Conservation (phyloP, 2,888 invertebrate species). For the Nipponacmea schrenckii region DNA sequence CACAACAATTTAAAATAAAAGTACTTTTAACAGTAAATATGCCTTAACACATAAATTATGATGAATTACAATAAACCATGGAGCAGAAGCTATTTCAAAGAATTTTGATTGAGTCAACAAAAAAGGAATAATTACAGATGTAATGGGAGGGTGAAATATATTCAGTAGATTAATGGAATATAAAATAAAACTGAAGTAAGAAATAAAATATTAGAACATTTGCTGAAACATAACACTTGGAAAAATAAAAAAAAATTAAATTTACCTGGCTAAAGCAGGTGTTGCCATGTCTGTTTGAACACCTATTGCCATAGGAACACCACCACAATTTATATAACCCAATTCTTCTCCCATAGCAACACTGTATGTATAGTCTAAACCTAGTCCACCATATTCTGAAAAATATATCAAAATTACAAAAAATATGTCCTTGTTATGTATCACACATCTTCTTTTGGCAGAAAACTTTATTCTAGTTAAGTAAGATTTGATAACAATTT, state of each 20-base stretch:
- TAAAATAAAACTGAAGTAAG: not conserved
- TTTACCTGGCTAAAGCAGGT: constrained; percentile 70
- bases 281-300: constrained; percentile 73
- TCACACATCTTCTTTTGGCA: too few species aligned
- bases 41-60: too few species aligned
- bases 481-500: too few species aligned
- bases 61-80: too few species aligned
- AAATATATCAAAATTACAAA: constrained; percentile 23
- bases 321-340: constrained; percentile 71
- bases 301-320: constrained; percentile 71
- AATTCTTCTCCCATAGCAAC: constrained; percentile 72
- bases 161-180: not conserved
- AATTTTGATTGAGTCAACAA: too few species aligned
- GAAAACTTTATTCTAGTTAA: too few species aligned
- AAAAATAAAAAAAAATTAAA: not conserved
- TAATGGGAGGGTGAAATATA: too few species aligned
- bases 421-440: not conserved
- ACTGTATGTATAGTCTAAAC: constrained; percentile 71
- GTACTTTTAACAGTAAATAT: too few species aligned
- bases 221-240: not conserved
- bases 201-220: not conserved
- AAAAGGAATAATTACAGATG: too few species aligned
- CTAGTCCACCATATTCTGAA: constrained; percentile 72
- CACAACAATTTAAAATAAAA: not conserved
- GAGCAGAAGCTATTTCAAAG: too few species aligned